Evolutionary conservation across 1,140 invertebrate genomes (phyloP).

Genomic region (Acromyrmex heyeri): DNA sequence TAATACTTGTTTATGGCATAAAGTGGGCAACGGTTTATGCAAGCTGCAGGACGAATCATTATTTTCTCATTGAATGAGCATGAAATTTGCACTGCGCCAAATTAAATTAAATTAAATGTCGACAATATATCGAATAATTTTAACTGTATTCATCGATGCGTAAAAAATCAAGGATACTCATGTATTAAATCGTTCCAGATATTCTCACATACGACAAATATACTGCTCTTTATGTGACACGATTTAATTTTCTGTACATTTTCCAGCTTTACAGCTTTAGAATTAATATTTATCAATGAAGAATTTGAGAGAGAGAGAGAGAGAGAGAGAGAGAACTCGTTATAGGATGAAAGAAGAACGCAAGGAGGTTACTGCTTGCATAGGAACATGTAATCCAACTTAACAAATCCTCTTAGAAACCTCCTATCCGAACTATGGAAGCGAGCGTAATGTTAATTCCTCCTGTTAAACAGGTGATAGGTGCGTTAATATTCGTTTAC

Average conservation of each 20-base stretch:
- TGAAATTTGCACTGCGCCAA: constrained; percentile 43
- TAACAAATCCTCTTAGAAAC: constrained; percentile 57
- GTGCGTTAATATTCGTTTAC: constrained; percentile 56
- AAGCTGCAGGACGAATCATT: constrained; percentile 41
- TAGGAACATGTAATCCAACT: constrained; percentile 52
- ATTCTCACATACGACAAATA: constrained; percentile 19
- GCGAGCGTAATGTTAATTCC: constrained; percentile 52
- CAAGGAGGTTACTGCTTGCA: constrained; percentile 34
- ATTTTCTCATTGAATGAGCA: constrained; percentile 60
- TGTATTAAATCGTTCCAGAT: constrained; percentile 21
- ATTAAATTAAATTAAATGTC: constrained; percentile 60
- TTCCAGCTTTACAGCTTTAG: neutral
- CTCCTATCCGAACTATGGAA: constrained; percentile 11
- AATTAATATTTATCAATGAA: constrained; percentile 37
- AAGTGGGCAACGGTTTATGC: constrained; percentile 45
- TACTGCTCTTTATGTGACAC: neutral
- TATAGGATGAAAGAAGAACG: neutral
- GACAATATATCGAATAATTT: constrained; percentile 52
- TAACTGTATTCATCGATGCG: constrained; percentile 46
- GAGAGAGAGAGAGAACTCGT: neutral
- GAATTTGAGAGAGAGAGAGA: neutral
- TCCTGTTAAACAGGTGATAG: constrained; percentile 54
- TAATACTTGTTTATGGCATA: constrained; percentile 56
- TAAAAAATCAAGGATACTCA: constrained; percentile 50
- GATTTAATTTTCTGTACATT: constrained; percentile 15